These are phyloP conservation scores for Protobothrops flavoviridis DNA, from an alignment of 2,113 vertebrate species.

Conservation along the genomic window DNA sequence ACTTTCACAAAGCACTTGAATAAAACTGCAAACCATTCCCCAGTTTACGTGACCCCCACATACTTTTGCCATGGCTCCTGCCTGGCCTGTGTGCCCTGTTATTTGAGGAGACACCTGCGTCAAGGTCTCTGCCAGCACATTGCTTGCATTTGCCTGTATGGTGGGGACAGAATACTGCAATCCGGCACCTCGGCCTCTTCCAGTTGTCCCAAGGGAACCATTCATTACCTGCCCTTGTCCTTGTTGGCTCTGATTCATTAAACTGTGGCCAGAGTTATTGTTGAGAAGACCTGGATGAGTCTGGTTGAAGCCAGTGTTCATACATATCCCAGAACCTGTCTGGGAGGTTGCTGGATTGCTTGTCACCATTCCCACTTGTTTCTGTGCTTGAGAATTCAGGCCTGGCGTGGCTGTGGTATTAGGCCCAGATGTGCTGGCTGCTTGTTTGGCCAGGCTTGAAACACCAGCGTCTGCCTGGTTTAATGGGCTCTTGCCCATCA, in stretches of 20 bases:
- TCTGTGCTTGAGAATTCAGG: conserved; percentile 87
- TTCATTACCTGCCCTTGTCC: conserved; percentile 92
- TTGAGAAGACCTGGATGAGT: conserved; percentile 84
- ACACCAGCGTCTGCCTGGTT: conserved; percentile 77
- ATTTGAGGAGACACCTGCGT: conserved; percentile 88
- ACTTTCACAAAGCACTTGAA: neutral
- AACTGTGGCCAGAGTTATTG: conserved; percentile 86
- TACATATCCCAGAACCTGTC: conserved; percentile 81
- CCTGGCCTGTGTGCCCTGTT: conserved; percentile 81
- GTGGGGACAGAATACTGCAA: conserved; percentile 86
- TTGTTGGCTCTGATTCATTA: conserved; percentile 85
- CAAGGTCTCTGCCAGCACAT: conserved; percentile 89
- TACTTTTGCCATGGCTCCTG: conserved; percentile 93
- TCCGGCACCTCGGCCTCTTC: conserved; percentile 83
- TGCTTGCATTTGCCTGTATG: conserved; percentile 82
- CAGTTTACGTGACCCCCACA: conserved; percentile 49
- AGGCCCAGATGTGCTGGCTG: conserved; percentile 73
- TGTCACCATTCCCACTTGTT: conserved; percentile 79
- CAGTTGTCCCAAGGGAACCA: conserved; percentile 84
- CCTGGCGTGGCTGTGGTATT: conserved; percentile 76
- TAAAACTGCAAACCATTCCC: neutral
- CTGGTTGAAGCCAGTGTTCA: conserved; percentile 87
- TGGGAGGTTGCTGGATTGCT: conserved; percentile 80
- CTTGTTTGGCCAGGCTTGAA: conserved; percentile 72
- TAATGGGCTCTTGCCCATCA: conserved; percentile 86